Percentiles rank a stretch among this genome's conserved stretches.
phyloP scores from a whole-genome alignment of 2,113 vertebrate genomes.

The Natator depressus region DNA sequence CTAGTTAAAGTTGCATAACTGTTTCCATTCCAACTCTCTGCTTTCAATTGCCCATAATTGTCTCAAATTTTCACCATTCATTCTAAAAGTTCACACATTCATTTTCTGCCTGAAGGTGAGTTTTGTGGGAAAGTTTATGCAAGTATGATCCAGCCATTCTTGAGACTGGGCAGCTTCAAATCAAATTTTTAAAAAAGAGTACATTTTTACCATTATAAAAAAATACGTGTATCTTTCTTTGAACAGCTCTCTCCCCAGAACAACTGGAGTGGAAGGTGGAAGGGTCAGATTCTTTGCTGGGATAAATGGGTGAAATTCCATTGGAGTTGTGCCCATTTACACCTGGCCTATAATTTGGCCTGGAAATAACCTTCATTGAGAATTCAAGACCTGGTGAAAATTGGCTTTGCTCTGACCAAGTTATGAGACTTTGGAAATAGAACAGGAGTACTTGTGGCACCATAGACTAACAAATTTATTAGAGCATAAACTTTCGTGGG shows the following conservation, averaged over 20 bases:
- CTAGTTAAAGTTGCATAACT: slow-evolving; percentile 39
- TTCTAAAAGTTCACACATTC: background rate
- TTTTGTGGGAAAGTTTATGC: background rate
- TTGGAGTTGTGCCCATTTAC: background rate
- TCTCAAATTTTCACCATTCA: slow-evolving; percentile 29
- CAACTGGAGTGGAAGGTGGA: background rate
- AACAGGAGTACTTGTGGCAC: too few relatives aligned
- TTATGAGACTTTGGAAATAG: background rate
- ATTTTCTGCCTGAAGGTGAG: background rate
- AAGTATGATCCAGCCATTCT: slow-evolving; percentile 37
- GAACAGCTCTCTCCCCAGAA: slow-evolving; percentile 8
- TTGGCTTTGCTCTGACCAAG: background rate
- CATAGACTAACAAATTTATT: too few relatives aligned
- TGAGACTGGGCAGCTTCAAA: background rate
- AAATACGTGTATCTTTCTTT: slow-evolving; percentile 1
- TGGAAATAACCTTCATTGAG: background rate
- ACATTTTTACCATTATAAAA: slow-evolving; percentile 23
- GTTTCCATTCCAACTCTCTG: background rate
- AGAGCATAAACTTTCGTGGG: too few relatives aligned
- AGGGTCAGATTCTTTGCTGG: background rate
- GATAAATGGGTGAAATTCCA: background rate
- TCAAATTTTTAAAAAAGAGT: background rate
- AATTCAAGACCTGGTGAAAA: background rate
- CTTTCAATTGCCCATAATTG: background rate
- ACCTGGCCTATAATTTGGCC: background rate